Base-by-base conservation (phyloP, 2,888 invertebrate genomes). In the Uloborus plumipes region DNA sequence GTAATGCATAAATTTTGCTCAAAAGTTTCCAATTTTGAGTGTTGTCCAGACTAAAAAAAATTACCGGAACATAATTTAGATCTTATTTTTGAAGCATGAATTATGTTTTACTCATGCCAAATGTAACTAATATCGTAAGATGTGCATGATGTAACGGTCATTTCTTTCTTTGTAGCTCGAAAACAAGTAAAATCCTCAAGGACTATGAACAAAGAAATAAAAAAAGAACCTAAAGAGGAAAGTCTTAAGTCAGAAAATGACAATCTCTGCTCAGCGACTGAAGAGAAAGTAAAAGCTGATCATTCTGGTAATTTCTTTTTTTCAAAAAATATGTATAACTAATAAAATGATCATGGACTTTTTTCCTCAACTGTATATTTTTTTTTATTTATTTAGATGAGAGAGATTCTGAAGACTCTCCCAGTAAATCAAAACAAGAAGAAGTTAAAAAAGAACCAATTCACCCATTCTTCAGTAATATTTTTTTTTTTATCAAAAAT, bases 171-270 rank as follows among this genome's bases (percentile, higher is more conserved):
- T 65, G n/a, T 18, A 66, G 71, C 66, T 51, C 66, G 58, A 16
- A 71, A 59, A n/a, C 50, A 31, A 20, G 51, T 78, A 55, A 49
- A 50, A 61, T 64, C 65, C 39, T 14, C 62, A 62, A 62, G 26
- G 39, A n/a, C 39, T 31, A 7, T 39, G 39, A 16, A 39, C 39
- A 49, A 78, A 55, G 55, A n/a, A 4, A 55, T 22, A 62, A 62
- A 62, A 26, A 16, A 20, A 26, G 22, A 16, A 62, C 16, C 61
- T 62, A 14, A 22, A 26, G 55, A 55, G 7, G 55, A 55, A 55
- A 15, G 16, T n/a, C 55, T 15, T 20, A 55, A 55, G n/a, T 55
- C 55, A 9, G 55, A 55, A 18, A 72, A 18, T 39, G 16, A 31
- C 14, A 20, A 47, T n/a, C 16, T 20, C 18, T 22, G 53, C 39